Evolutionary conservation across 1,140 invertebrate genomes (phyloP).

Genomic region (Lordiphosa mommai): DNA sequence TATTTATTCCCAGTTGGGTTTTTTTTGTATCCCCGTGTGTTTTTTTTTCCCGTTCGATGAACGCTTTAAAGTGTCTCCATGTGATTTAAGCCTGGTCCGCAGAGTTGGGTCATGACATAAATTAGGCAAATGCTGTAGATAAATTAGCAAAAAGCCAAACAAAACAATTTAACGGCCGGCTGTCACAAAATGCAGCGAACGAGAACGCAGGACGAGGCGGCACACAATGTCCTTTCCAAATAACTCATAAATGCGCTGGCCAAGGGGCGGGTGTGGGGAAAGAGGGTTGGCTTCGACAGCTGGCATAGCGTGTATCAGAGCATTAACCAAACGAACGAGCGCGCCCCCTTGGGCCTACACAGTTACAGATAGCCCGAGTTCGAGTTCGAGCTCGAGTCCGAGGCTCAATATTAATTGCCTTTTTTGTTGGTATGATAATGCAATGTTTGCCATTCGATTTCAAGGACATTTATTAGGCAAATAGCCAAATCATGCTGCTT

Average conservation of each 20-base stretch:
- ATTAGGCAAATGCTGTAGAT: slow-evolving; percentile 70
- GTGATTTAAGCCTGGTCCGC: slow-evolving; percentile 50
- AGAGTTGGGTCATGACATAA: slow-evolving; percentile 53
- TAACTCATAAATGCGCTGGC: slow-evolving; percentile 65
- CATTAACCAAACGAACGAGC: slow-evolving; percentile 47
- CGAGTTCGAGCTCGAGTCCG: slow-evolving; percentile 5
- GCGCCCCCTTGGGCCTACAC: slow-evolving; percentile 31
- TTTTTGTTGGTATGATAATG: slow-evolving; percentile 49
- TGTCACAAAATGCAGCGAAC: slow-evolving; percentile 53
- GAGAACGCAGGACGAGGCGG: slow-evolving; percentile 28
- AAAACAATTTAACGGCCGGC: slow-evolving; percentile 64
- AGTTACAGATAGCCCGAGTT: slow-evolving; percentile 5
- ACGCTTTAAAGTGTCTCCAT: slow-evolving; percentile 39
- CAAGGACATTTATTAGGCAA: slow-evolving; percentile 43
- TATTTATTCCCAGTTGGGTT: slow-evolving; percentile 57
- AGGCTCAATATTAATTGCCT: slow-evolving; percentile 61
- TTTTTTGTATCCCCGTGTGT: slow-evolving; percentile 10
- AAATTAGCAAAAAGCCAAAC: slow-evolving; percentile 58
- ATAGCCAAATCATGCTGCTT: slow-evolving; percentile 47
- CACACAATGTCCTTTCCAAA: slow-evolving; percentile 53
- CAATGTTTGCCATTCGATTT: slow-evolving; percentile 54
- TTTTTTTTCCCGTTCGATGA: slow-evolving; percentile 12
- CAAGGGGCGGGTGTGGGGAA: neutral
- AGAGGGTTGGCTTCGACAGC: slow-evolving; percentile 27
- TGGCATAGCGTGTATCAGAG: slow-evolving; percentile 51